Percentiles rank a stretch among this genome's conserved stretches.
Evolutionary conservation across 2,888 invertebrate genomes (phyloP).

Genomic region (Fragum sueziense): DNA sequence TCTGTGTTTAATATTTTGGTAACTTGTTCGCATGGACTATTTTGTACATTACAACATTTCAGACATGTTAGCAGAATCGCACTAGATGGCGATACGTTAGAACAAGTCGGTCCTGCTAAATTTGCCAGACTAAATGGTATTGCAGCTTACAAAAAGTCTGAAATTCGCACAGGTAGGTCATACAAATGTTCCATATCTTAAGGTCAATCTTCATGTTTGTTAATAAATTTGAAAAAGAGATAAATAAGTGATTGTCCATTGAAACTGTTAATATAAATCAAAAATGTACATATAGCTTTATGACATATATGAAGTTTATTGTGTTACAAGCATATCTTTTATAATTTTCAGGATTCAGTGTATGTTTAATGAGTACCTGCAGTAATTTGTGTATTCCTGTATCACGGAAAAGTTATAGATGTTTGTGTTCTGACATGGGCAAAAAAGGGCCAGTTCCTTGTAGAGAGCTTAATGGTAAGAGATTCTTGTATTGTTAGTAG

Average conservation of each 20-base stretch:
- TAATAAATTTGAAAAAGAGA: too few relatives aligned
- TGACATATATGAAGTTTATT: too few relatives aligned
- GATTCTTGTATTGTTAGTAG: too few relatives aligned
- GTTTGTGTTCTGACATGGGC: conserved; percentile 66
- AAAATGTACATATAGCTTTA: too few relatives aligned
- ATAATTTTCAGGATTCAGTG: conserved; percentile 64
- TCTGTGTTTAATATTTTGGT: too few relatives aligned
- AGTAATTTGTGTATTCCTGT: conserved; percentile 73
- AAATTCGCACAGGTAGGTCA: conserved; percentile 63
- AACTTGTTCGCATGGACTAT: not conserved
- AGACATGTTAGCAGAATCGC: conserved; percentile 67
- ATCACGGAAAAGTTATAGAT: conserved; percentile 55
- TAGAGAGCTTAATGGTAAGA: conserved; percentile 36
- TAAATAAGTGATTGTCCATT: too few relatives aligned
- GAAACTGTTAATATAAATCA: too few relatives aligned
- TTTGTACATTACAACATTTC: conserved; percentile 27
- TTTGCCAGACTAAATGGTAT: conserved; percentile 78
- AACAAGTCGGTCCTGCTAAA: conserved; percentile 67
- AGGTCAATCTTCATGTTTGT: too few relatives aligned
- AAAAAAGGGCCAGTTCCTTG: conserved; percentile 30
- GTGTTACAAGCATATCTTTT: too few relatives aligned
- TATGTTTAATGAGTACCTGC: conserved; percentile 64
- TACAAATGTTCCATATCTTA: too few relatives aligned
- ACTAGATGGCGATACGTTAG: conserved; percentile 58
- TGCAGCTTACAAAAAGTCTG: conserved; percentile 68